Base-by-base conservation (phyloP, 1,140 invertebrate species). In the Aphidius ervi region DNA sequence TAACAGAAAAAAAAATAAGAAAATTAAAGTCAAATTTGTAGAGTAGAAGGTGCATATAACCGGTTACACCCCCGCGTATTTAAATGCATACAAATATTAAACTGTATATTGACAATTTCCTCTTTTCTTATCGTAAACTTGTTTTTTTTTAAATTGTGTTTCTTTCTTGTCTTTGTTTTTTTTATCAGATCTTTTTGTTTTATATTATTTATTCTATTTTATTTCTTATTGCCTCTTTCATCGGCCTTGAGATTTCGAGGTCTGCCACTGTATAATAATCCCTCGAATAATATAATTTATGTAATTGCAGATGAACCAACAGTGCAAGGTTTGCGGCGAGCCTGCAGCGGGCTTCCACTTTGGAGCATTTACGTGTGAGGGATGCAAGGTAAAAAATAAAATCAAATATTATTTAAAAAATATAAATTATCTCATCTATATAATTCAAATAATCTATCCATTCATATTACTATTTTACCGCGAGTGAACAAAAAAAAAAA, bases 361-460 rank as follows among this genome's bases (percentile, higher is more conserved):
- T 74, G 92, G 92, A 58, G 92, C 91, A 46, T 92, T 94, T 70
- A 94, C 92, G 16, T 94, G 92, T 78, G 92, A 94, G 81, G 92
- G 92, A 63, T 94, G 92, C 77, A 94, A 93, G 88, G 91, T 93
- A 78, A 82, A 68, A 56, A 63, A 41, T 52, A 47, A 41, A 55
- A 46, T 63, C 46, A 41, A 37, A 39, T 20, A 47, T 46, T 23
- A 16, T 16, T 16, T 16, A 16, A 16, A 16, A 16, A 16, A 16
- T 16, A 16, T 16, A 53, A 46, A n/a, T 46, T 47, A 50, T 41
- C 6, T 45, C 39, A 55, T 41, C 1, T 40, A 40, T 40, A 55
- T 10, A 40, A 48, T 41, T 9, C 53, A 42, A 41, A 10, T 6
- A 55, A 16, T 31, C 23, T 31, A 31, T 31, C 23, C 4, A 31